Evolutionary conservation across 2,113 vertebrate genomes (phyloP).

Genomic region (Cepphus grylle): DNA sequence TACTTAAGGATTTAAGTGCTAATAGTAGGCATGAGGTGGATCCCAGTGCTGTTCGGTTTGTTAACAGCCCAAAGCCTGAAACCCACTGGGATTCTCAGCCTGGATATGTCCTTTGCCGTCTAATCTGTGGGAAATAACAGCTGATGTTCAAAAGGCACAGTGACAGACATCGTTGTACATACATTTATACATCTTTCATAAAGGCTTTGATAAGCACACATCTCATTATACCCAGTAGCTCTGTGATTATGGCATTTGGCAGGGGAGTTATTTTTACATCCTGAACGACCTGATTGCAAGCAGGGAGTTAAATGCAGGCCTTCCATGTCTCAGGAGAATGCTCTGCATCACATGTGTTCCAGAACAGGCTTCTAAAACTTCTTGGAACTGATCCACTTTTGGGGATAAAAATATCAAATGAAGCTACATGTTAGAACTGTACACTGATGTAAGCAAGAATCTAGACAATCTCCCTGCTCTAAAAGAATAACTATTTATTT

Average conservation of each 20-base stretch:
- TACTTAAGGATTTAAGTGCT: neutral
- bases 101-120: neutral
- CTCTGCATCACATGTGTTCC: neutral
- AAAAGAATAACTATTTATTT: neutral
- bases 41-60: neutral
- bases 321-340: neutral
- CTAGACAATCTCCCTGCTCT: neutral
- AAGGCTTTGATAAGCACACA: neutral
- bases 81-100: neutral
- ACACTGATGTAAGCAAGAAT: neutral
- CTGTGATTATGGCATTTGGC: neutral
- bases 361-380: conserved; percentile 19
- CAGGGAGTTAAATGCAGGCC: conserved; percentile 13
- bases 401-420: neutral
- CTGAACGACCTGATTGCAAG: neutral
- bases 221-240: neutral
- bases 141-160: neutral
- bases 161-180: neutral
- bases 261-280: conserved; percentile 7
- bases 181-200: neutral
- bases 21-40: neutral
- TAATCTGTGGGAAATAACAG: neutral
- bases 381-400: conserved; percentile 32
- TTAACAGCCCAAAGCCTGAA: neutral
- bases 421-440: neutral